Base-by-base conservation (phyloP, 1,140 invertebrate genomes). In the Marisa cornuarietis region DNA sequence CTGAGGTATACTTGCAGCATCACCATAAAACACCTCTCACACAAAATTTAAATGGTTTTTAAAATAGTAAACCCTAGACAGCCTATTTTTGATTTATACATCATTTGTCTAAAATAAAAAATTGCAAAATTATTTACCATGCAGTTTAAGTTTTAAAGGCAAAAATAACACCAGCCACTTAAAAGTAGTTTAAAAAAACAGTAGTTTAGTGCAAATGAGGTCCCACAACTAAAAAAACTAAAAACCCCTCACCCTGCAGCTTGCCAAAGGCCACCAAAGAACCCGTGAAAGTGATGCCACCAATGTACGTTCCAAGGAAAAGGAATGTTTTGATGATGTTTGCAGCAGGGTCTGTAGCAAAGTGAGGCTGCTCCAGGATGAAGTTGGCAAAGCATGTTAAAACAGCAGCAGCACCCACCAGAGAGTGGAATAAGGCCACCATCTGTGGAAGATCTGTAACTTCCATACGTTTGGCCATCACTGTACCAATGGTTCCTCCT, bases 191-290 rank as follows among this genome's bases (percentile, higher is more conserved):
- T 63, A 63, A 63, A 18, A 18, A 63, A n/a, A n/a, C n/a, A n/a
- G n/a, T n/a, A n/a, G n/a, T n/a, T n/a, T n/a, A n/a, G n/a, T n/a
- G n/a, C 62, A 63, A 63, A 63, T 63, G n/a, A 20, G 62, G 18
- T 63, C n/a, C 62, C 62, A n/a, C 18, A n/a, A n/a, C n/a, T 18
- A 63, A 20, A 2, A 63, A 63, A 63, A 63, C n/a, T 4, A 18
- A 68, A 52, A 5, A 31, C 0, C 7, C 14, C 79, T 80, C 79
- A 92, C 92, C 93, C 92, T 97, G 96, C 11, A 97, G 93, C 92
- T 97, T 97, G 79, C 96, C 96, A 91, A 96, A 97, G n/a, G 96
- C 96, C 65, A 97, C 93, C 63, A 97, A 91, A 0, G 95, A 96
- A 5, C 96, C 96, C 85, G 95, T 96, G 92, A 97, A 97, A 14